Percentiles rank a stretch among this genome's conserved stretches.
Evolutionary conservation across 2,113 vertebrate species (phyloP).

Genomic region (Tachycineta bicolor): DNA sequence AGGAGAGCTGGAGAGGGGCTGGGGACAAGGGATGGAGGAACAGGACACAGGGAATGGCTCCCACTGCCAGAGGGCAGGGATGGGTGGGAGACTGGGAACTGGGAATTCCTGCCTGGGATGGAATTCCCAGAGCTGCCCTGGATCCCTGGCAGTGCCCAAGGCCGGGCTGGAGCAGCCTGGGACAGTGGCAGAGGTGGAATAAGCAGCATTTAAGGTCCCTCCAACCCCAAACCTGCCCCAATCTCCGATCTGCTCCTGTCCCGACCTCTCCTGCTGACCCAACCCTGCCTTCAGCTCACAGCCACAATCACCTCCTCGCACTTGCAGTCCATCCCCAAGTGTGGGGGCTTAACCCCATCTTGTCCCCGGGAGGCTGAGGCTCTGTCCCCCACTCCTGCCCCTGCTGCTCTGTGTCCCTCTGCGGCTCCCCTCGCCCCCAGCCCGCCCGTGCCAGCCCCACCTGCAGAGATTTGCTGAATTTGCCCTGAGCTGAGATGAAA

Average conservation of each 20-base stretch:
- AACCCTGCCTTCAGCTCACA: accelerated
- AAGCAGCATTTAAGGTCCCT: accelerated
- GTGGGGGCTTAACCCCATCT: neutral
- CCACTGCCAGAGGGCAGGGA: neutral
- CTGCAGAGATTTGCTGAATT: neutral
- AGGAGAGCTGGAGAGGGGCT: neutral
- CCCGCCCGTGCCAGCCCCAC: neutral
- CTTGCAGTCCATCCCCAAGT: accelerated
- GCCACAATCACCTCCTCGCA: neutral
- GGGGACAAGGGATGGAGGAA: neutral
- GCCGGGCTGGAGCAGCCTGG: neutral
- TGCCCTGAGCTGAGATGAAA: neutral
- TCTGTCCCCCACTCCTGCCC: neutral
- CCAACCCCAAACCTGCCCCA: neutral
- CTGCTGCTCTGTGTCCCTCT: neutral
- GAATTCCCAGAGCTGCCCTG: neutral
- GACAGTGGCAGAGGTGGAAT: accelerated
- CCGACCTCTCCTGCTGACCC: neutral
- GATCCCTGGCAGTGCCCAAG: neutral
- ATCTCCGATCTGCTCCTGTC: accelerated
- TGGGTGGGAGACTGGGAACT: neutral
- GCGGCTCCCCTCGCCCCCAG: neutral
- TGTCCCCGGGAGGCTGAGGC: neutral
- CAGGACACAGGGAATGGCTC: neutral
- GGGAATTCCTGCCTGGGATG: neutral